A percentile compares a stretch with the other conserved stretches of the same genome.
These are phyloP conservation scores for Stichopus horrens DNA, from an alignment of 53 echinoderm and acorn worm genomes.

Conservation along the genomic window DNA sequence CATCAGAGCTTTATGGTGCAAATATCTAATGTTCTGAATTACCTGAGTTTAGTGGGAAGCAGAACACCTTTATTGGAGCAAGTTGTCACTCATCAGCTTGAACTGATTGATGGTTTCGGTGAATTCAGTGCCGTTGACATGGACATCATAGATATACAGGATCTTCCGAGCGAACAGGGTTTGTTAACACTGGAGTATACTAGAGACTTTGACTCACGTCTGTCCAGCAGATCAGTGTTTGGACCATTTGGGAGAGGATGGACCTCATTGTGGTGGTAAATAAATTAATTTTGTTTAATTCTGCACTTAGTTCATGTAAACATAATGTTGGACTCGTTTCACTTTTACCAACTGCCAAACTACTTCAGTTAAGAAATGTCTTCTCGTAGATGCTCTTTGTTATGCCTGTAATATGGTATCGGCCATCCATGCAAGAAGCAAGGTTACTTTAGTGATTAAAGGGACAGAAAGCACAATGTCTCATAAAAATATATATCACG, in stretches of 20 bases:
- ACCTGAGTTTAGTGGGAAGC: slow-evolving; percentile 1
- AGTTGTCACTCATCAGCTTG: slow-evolving; percentile 10
- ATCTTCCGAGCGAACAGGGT: background rate
- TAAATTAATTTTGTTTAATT: background rate
- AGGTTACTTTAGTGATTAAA: no score
- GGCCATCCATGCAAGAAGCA: no score
- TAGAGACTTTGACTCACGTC: slow-evolving; percentile 10
- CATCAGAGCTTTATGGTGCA: slow-evolving; percentile 24
- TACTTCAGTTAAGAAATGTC: no score
- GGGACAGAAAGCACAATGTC: no score
- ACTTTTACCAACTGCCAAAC: no score
- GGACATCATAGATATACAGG: slow-evolving; percentile 5
- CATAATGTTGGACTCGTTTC: no score
- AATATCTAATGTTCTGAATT: slow-evolving; percentile 22
- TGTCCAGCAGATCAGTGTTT: slow-evolving; percentile 34
- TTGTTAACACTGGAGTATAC: slow-evolving; percentile 10
- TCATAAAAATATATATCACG: no score
- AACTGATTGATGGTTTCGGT: slow-evolving; percentile 32
- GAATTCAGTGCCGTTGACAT: background rate
- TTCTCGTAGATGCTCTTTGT: no score
- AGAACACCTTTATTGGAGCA: slow-evolving; percentile 2
- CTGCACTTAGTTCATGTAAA: no score
- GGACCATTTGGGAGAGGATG: slow-evolving; percentile 61
- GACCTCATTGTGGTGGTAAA: slow-evolving; percentile 51
- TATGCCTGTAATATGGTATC: no score